Evolutionary conservation across 2,113 vertebrate genomes (phyloP).

Genomic region (Sander lucioperca): DNA sequence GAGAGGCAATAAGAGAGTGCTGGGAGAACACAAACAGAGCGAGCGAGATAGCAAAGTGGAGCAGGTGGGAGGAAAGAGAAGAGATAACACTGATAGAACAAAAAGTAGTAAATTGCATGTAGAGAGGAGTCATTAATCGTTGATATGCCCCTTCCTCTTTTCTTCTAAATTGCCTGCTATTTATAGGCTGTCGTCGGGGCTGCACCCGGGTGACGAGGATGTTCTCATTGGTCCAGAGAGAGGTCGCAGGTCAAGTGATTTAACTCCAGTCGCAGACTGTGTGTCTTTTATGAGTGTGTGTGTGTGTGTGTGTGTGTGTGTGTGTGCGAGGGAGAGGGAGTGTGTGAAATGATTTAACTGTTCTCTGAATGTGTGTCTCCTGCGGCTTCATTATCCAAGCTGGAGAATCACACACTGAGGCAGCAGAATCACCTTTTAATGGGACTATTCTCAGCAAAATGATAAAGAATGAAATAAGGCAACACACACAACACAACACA

Average conservation of each 20-base stretch:
- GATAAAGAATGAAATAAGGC: conserved; percentile 49
- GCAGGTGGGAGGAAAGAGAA: conserved; percentile 28
- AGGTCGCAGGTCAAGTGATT: conserved; percentile 76
- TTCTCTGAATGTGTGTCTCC: conserved; percentile 66
- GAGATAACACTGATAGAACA: conserved; percentile 57
- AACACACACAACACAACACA: conserved; percentile 30
- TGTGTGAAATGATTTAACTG: conserved; percentile 69
- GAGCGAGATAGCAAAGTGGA: conserved; percentile 27
- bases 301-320: neutral
- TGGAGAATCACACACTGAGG: conserved; percentile 69
- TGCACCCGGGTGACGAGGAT: conserved; percentile 41
- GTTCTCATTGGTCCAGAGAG: conserved; percentile 64
- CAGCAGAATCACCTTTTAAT: conserved; percentile 76
- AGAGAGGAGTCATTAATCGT: conserved; percentile 74
- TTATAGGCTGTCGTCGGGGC: conserved; percentile 66
- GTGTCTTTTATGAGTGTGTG: conserved; percentile 36
- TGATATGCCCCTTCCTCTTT: conserved; percentile 49
- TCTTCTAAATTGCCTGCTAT: conserved; percentile 74
- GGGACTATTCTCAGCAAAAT: conserved; percentile 69
- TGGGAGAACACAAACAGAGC: conserved; percentile 24
- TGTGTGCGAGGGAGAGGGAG: neutral
- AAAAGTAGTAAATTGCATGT: conserved; percentile 66
- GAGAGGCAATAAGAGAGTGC: neutral
- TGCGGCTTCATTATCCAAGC: conserved; percentile 80
- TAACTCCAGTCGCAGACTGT: conserved; percentile 57